Conservation (phyloP, 1,140 invertebrate species). For the Pseudomyrmex sp. region DNA sequence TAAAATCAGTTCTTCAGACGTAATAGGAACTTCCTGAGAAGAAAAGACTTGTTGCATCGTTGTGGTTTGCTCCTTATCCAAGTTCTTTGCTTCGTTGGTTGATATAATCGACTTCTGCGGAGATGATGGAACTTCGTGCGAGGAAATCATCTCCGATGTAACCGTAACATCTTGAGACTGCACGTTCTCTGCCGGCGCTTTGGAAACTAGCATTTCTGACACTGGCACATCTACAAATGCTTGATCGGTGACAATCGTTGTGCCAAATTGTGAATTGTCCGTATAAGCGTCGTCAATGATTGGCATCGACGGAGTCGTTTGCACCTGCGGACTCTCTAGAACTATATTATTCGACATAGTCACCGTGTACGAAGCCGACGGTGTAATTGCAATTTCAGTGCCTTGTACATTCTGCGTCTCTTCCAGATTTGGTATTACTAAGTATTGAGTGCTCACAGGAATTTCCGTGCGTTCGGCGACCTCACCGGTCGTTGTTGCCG, state of each 20-base stretch:
- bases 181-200: conserved; percentile 59
- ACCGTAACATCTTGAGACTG: conserved; percentile 58
- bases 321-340: conserved; percentile 74
- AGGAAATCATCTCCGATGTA: conserved; percentile 64
- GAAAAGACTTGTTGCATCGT: conserved; percentile 56
- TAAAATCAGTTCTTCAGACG: conserved; percentile 44
- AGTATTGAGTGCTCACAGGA: conserved; percentile 76
- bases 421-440: conserved; percentile 78
- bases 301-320: conserved; percentile 83
- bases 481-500: not conserved
- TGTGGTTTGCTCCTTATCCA: conserved; percentile 28
- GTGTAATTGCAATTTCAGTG: conserved; percentile 46
- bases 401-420: conserved; percentile 62
- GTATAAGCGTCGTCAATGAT: conserved; percentile 82
- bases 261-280: conserved; percentile 72
- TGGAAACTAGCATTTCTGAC: conserved; percentile 78
- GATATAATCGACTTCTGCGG: conserved; percentile 64
- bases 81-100: conserved; percentile 33
- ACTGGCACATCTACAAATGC: conserved; percentile 74
- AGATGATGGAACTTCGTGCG: conserved; percentile 51
- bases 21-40: conserved; percentile 60
- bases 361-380: conserved; percentile 78
- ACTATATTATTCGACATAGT: conserved; percentile 78
- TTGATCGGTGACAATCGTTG: conserved; percentile 62
- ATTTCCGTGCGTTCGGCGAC: conserved; percentile 64